These are phyloP conservation scores for Rousettus madagascariensis DNA, from an alignment of 2,797 vertebrate genomes.

Conservation along the genomic window DNA sequence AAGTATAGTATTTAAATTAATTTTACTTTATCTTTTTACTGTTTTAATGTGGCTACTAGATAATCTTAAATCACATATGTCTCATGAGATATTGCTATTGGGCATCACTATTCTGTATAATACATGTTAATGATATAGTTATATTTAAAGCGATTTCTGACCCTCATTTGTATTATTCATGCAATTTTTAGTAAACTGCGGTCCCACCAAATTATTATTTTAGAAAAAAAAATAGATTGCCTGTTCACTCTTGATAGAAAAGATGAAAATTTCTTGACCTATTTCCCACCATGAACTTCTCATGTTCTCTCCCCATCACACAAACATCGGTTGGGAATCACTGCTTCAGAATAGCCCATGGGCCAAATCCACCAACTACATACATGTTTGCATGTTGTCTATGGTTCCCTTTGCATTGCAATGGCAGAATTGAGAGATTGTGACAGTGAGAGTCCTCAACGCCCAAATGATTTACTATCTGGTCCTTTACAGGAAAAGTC, in stretches of 20 bases:
- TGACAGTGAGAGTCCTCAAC: background rate
- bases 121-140: background rate
- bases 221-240: background rate
- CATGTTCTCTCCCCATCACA: background rate
- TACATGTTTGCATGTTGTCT: background rate
- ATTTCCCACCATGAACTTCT: background rate
- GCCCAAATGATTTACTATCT: background rate
- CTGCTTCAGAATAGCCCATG: background rate
- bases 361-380: background rate
- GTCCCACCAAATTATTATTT: background rate
- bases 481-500: background rate
- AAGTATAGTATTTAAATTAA: background rate
- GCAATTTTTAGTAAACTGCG: background rate
- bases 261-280: background rate
- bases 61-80: background rate
- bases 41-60: background rate
- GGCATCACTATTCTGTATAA: background rate
- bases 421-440: background rate
- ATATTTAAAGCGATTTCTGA: background rate
- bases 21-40: background rate
- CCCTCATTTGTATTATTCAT: background rate
- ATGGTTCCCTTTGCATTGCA: background rate
- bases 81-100: background rate
- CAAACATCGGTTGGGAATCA: background rate
- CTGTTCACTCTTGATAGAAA: background rate